Evolutionary conservation across 2,888 invertebrate genomes (phyloP).

Genomic region (Orgyia antiqua): DNA sequence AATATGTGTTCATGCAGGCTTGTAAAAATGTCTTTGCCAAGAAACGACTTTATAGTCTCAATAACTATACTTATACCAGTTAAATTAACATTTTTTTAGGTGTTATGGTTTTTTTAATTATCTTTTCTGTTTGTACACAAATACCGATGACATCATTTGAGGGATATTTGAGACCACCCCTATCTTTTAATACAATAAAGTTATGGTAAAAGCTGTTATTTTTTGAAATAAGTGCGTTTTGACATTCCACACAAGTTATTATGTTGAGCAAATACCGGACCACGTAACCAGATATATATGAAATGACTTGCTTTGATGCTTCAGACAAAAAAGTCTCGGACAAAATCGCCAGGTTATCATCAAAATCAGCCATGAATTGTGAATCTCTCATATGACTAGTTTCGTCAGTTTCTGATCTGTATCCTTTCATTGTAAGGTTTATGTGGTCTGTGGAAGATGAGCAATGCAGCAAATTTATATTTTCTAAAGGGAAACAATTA

Average conservation of each 20-base stretch:
- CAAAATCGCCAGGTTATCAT: background rate
- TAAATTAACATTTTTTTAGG: conserved; percentile 1
- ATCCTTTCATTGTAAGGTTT: background rate
- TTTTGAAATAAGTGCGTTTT: conserved; percentile 2
- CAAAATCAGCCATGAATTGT: conserved; percentile 1
- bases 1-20: conserved; percentile 1
- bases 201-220: conserved; percentile 1
- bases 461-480: conserved; percentile 1
- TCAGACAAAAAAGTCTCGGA: conserved; percentile 2
- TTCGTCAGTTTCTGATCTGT: conserved; percentile 3
- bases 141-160: background rate
- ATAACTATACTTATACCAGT: background rate
- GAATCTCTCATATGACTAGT: conserved; percentile 4
- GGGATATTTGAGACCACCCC: conserved; percentile 1
- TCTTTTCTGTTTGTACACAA: background rate
- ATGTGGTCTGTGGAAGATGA: background rate
- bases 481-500: conserved; percentile 2
- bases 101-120: background rate
- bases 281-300: conserved; percentile 1
- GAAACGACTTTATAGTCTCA: background rate
- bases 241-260: conserved; percentile 3
- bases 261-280: conserved; percentile 4
- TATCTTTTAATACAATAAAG: conserved; percentile 3
- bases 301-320: conserved; percentile 2
- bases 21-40: conserved; percentile 1